Conservation (phyloP, 2,888 invertebrate genomes). For the Stenodema calcarata region DNA sequence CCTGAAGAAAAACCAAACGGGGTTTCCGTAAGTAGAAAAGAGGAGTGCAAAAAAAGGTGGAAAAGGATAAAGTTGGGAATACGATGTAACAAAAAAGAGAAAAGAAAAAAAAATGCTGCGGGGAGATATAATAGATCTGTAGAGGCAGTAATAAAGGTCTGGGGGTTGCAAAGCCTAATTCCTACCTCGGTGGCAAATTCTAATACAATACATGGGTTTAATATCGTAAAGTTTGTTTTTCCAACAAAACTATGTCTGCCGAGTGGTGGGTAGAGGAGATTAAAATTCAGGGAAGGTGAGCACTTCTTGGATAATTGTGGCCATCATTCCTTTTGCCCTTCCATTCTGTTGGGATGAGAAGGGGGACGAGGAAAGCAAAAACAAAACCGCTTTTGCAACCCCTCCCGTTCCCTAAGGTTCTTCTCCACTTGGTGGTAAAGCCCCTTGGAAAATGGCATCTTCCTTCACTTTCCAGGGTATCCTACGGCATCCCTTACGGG, state of each 20-base stretch:
- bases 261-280: conserved; percentile 43
- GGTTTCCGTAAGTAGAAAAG: conserved; percentile 26
- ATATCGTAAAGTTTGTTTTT: conserved; percentile 55
- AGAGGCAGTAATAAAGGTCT: conserved; percentile 52
- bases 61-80: conserved; percentile 22
- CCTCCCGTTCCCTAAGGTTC: not conserved
- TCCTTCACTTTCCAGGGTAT: conserved; percentile 25
- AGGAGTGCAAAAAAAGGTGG: conserved; percentile 1
- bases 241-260: conserved; percentile 51
- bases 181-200: conserved; percentile 53
- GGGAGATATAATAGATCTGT: conserved; percentile 49
- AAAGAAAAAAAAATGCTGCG: conserved; percentile 4
- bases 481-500: not conserved
- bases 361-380: conserved; percentile 8
- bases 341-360: not conserved
- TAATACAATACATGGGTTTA: conserved; percentile 55
- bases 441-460: conserved; percentile 36
- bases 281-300: conserved; percentile 55
- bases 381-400: conserved; percentile 28
- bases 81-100: conserved; percentile 20
- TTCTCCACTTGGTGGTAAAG: not conserved
- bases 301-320: conserved; percentile 52
- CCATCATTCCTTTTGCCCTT: conserved; percentile 51
- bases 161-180: conserved; percentile 50
- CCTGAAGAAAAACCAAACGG: conserved; percentile 36